phyloP scores from a whole-genome alignment of 2,888 invertebrate species.

The Lasioglossum oenotherae region DNA sequence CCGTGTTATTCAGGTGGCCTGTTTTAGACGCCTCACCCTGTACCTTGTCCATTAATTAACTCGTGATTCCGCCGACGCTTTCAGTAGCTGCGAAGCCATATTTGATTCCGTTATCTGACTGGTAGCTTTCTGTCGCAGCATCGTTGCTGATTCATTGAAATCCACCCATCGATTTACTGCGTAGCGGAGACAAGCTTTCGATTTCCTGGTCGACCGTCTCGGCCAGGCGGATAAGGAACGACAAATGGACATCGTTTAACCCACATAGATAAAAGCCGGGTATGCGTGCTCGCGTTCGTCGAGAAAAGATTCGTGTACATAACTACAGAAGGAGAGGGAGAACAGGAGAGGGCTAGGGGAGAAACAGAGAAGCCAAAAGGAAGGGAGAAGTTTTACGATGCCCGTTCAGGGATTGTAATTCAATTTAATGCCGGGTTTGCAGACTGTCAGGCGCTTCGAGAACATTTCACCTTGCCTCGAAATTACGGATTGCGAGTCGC shows the following conservation, averaged over 20 bases:
- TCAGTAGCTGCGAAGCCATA: not conserved
- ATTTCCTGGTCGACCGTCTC: constrained; percentile 38
- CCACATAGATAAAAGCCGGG: constrained; percentile 29
- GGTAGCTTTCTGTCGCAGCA: not conserved
- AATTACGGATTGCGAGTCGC: constrained; percentile 47
- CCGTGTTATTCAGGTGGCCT: no score
- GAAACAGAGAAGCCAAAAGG: not conserved
- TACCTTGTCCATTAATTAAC: not conserved
- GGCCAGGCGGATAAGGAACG: constrained; percentile 25
- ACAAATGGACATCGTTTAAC: constrained; percentile 53
- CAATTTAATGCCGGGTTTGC: constrained; percentile 68
- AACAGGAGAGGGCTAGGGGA: not conserved
- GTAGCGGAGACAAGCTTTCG: constrained; percentile 31
- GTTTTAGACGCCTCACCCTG: no score
- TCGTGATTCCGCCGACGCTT: not conserved
- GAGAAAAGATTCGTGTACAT: constrained; percentile 55
- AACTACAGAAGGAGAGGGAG: constrained; percentile 23
- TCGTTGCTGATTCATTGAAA: not conserved
- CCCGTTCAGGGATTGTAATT: constrained; percentile 65
- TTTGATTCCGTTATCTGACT: not conserved
- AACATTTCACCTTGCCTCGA: constrained; percentile 44
- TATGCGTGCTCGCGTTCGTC: constrained; percentile 34
- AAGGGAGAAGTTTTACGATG: constrained; percentile 65
- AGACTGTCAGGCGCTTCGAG: constrained; percentile 42
- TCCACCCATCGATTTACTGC: constrained; percentile 19